Evolutionary conservation across 2,888 invertebrate species (phyloP).

Genomic region (Leucophenga montana): DNA sequence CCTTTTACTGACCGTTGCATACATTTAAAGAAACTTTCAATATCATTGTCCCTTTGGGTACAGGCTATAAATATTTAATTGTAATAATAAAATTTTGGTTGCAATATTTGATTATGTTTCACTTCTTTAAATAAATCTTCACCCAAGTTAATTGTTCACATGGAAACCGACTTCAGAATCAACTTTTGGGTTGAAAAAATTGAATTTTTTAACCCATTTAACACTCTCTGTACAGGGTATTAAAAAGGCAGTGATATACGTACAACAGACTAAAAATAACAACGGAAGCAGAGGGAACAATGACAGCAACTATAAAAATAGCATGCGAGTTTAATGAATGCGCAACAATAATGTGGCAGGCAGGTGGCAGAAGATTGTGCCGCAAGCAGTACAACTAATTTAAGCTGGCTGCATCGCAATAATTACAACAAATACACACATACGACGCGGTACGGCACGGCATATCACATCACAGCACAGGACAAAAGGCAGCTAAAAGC

Average conservation of each 20-base stretch:
- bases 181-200: background rate
- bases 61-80: no score
- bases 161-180: background rate
- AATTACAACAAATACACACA: slow-evolving; percentile 45
- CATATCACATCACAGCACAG: no score
- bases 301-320: slow-evolving; percentile 41
- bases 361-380: slow-evolving; percentile 17
- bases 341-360: slow-evolving; percentile 19
- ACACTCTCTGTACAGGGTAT: background rate
- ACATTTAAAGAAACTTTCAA: no score
- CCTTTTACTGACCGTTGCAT: no score
- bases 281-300: slow-evolving; percentile 21
- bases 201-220: no score
- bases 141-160: no score
- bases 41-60: no score
- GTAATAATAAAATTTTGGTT: no score
- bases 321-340: slow-evolving; percentile 48
- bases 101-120: no score
- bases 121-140: no score
- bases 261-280: background rate
- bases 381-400: slow-evolving; percentile 51
- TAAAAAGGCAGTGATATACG: background rate
- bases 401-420: slow-evolving; percentile 49
- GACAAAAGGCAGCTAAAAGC: background rate
- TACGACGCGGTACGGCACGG: background rate